Evolutionary conservation across 2,888 invertebrate genomes (phyloP).

Genomic region (Corythucha ciliata): DNA sequence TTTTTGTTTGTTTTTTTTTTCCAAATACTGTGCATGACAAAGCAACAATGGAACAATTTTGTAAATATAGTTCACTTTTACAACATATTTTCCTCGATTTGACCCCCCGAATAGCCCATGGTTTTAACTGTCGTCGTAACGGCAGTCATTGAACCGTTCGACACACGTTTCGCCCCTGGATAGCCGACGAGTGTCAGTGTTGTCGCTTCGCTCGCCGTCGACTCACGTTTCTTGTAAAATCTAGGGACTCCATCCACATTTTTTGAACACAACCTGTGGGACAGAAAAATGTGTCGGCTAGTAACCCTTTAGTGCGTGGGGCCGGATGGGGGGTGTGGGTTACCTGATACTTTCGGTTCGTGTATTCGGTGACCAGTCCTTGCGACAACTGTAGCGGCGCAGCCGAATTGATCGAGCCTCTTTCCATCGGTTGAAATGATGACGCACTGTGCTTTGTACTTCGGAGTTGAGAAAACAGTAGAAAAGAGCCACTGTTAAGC

Average conservation of each 20-base stretch:
- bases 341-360: conserved; percentile 42
- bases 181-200: conserved; percentile 33
- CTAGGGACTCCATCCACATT: too few relatives aligned
- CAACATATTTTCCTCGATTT: too few relatives aligned
- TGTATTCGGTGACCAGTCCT: conserved; percentile 60
- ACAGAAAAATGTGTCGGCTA: neutral
- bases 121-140: too few relatives aligned
- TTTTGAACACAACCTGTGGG: conserved; percentile 28
- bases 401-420: conserved; percentile 55
- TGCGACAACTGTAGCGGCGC: conserved; percentile 55
- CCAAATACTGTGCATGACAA: too few relatives aligned
- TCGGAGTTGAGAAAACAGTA: conserved; percentile 91
- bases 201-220: conserved; percentile 34
- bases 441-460: conserved; percentile 73
- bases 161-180: conserved; percentile 24
- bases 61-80: too few relatives aligned
- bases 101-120: too few relatives aligned
- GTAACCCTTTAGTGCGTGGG: neutral
- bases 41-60: too few relatives aligned
- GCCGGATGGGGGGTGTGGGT: too few relatives aligned
- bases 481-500: conserved; percentile 79
- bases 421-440: conserved; percentile 73
- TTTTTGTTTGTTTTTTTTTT: too few relatives aligned
- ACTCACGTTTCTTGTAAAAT: conserved; percentile 32
- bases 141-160: conserved; percentile 30